Percentiles rank a stretch among this genome's conserved stretches.
Evolutionary conservation across 1,140 invertebrate species (phyloP).

Genomic region (Lasaia peninsularis): DNA sequence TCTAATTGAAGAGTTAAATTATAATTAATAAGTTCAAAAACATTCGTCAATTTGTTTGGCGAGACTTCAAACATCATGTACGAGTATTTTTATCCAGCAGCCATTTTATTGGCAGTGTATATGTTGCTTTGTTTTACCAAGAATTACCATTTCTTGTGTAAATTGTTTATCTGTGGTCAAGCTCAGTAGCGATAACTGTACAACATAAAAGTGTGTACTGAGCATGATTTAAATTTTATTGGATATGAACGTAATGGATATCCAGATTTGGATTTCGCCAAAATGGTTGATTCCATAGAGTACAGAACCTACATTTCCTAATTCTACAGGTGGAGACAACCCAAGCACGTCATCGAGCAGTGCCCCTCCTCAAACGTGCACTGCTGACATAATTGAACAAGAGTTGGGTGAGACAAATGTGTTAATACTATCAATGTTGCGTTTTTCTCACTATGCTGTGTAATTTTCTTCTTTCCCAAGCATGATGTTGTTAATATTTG

Average conservation of each 20-base stretch:
- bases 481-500: not conserved
- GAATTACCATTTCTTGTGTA: slow-evolving; percentile 16
- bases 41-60: slow-evolving; percentile 54
- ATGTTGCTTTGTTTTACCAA: slow-evolving; percentile 35
- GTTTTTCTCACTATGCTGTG: not conserved
- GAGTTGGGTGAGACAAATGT: slow-evolving; percentile 55
- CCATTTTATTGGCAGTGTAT: slow-evolving; percentile 32
- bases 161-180: not conserved
- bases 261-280: not conserved
- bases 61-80: slow-evolving; percentile 48
- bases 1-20: not conserved
- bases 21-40: slow-evolving; percentile 1
- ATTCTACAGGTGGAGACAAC: slow-evolving; percentile 56
- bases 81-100: slow-evolving; percentile 50
- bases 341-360: slow-evolving; percentile 44
- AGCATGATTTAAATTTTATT: no score
- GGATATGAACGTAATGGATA: no score
- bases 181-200: not conserved
- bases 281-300: not conserved
- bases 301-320: slow-evolving; percentile 1
- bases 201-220: not conserved
- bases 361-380: slow-evolving; percentile 31
- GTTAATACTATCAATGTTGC: not conserved
- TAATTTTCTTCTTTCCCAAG: not conserved
- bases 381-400: slow-evolving; percentile 50